These are phyloP conservation scores for Malacosoma neustria DNA, from an alignment of 2,888 invertebrate genomes.

Conservation along the genomic window DNA sequence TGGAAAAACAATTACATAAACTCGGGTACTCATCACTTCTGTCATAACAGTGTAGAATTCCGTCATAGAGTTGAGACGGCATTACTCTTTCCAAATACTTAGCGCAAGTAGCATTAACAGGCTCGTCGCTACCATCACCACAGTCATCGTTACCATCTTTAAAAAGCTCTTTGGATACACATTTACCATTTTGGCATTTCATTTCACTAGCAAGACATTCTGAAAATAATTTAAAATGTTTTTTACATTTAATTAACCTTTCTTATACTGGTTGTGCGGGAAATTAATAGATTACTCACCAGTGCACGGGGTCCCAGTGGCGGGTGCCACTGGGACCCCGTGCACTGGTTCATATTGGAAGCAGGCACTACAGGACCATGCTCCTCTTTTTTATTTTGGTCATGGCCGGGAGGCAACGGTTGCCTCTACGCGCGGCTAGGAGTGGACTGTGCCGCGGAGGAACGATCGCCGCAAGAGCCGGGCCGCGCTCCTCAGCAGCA, in stretches of 20 bases:
- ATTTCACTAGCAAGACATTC: slow-evolving; percentile 78
- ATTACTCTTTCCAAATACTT: slow-evolving; percentile 80
- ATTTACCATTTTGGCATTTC: slow-evolving; percentile 79
- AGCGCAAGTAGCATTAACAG: slow-evolving; percentile 75
- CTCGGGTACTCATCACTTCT: slow-evolving; percentile 83
- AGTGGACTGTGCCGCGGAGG: no score
- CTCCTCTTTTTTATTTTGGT: no score
- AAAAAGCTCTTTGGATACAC: slow-evolving; percentile 80
- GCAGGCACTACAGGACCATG: no score
- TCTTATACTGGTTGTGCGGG: background rate
- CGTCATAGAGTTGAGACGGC: slow-evolving; percentile 84
- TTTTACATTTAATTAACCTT: background rate
- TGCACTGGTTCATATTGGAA: no score
- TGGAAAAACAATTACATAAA: slow-evolving; percentile 76
- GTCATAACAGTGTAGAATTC: slow-evolving; percentile 83
- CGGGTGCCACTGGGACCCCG: no score
- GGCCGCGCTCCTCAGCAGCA: no score
- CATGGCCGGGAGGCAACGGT: no score
- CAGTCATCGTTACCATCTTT: slow-evolving; percentile 82
- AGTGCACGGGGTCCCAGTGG: no score
- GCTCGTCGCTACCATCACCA: slow-evolving; percentile 82
- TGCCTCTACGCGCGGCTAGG: no score
- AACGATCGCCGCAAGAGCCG: no score
- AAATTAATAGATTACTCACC: no score
- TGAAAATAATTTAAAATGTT: slow-evolving; percentile 32